phyloP scores from a whole-genome alignment of 1,140 invertebrate species.

The Drosophila arawakana region DNA sequence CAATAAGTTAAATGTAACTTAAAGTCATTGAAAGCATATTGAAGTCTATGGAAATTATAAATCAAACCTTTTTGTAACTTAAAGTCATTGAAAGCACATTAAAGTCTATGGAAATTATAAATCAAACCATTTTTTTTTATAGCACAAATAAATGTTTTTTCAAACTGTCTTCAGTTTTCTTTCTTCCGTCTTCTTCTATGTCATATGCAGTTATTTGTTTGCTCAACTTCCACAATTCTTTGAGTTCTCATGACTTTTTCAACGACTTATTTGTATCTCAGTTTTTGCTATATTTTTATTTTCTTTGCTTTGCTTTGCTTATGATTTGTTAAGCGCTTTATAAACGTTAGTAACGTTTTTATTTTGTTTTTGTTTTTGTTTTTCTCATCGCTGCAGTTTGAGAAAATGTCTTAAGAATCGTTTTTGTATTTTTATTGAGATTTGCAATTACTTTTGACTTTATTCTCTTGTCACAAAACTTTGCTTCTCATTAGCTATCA shows the following conservation, averaged over 20 bases:
- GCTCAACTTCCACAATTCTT: background rate
- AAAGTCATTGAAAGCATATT: too few relatives aligned
- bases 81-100: too few relatives aligned
- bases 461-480: conserved; percentile 4
- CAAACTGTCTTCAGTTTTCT: background rate
- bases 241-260: conserved; percentile 5
- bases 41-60: background rate
- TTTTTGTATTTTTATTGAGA: conserved; percentile 10
- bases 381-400: background rate
- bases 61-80: background rate
- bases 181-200: too few relatives aligned
- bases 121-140: background rate
- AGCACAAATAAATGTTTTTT: background rate
- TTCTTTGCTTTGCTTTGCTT: background rate
- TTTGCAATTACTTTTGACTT: conserved; percentile 11
- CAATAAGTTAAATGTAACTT: too few relatives aligned
- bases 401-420: conserved; percentile 7
- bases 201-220: background rate
- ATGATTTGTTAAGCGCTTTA: conserved; percentile 14
- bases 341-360: background rate
- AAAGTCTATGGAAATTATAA: background rate
- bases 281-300: background rate
- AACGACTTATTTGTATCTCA: conserved; percentile 2
- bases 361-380: background rate
- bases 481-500: conserved; percentile 10